phyloP scores from a whole-genome alignment of 2,888 invertebrate species.

The Athalia cordata region DNA sequence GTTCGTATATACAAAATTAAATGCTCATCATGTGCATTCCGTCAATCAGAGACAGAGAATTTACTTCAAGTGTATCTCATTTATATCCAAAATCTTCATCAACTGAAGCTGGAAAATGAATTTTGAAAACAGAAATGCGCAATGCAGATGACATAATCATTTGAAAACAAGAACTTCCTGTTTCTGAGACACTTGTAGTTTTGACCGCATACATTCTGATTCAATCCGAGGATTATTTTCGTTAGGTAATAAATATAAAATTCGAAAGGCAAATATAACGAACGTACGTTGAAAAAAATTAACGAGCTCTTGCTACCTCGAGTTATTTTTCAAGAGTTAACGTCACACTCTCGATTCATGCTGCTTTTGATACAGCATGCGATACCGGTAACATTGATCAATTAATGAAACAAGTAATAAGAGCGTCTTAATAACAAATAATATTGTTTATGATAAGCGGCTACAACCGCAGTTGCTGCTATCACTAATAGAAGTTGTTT shows the following conservation, averaged over 20 bases:
- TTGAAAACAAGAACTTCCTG: neutral
- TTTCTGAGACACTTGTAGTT: neutral
- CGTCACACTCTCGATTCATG: neutral
- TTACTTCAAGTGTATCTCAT: too few species aligned
- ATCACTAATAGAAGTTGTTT: conserved; percentile 82
- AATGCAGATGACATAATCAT: neutral
- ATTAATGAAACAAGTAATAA: neutral
- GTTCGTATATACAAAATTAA: conserved; percentile 26
- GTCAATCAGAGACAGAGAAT: neutral
- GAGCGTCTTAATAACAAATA: neutral
- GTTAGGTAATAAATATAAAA: conserved; percentile 15
- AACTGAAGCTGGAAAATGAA: neutral
- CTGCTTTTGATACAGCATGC: conserved; percentile 22
- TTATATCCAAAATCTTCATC: too few species aligned
- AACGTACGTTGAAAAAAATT: conserved; percentile 8
- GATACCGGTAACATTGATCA: neutral
- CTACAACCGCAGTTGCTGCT: conserved; percentile 78
- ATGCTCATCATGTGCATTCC: neutral
- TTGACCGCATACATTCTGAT: neutral
- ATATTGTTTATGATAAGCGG: conserved; percentile 68
- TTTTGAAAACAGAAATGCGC: too few species aligned
- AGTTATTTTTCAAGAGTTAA: neutral
- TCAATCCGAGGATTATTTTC: neutral
- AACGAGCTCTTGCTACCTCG: neutral
- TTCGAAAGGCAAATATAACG: neutral